Percentiles rank a stretch among this genome's conserved stretches.
These are phyloP conservation scores for Trachelipus rathkii DNA, from an alignment of 1,140 invertebrate species.

Conservation along the genomic window DNA sequence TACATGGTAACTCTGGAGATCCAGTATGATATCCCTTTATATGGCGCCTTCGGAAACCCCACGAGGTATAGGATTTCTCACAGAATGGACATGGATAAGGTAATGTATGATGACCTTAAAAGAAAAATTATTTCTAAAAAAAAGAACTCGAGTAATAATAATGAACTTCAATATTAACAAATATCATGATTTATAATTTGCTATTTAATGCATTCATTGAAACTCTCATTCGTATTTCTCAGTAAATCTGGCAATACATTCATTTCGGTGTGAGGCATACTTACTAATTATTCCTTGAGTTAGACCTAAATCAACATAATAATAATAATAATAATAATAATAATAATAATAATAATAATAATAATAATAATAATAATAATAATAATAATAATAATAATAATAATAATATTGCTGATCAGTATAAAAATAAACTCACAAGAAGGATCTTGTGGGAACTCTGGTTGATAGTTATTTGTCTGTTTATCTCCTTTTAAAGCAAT, in stretches of 20 bases:
- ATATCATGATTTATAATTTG: too few species aligned
- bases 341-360: too few species aligned
- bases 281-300: too few species aligned
- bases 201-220: too few species aligned
- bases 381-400: background rate
- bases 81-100: conserved; percentile 64
- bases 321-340: too few species aligned
- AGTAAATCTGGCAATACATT: too few species aligned
- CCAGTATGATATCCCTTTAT: conserved; percentile 60
- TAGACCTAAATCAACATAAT: too few species aligned
- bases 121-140: background rate
- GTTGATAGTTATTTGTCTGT: background rate
- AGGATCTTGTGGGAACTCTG: background rate
- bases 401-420: background rate
- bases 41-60: conserved; percentile 61
- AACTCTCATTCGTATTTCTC: too few species aligned
- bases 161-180: too few species aligned
- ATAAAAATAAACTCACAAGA: background rate
- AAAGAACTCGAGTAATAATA: too few species aligned
- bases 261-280: too few species aligned
- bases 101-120: conserved; percentile 16
- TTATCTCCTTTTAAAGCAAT: background rate
- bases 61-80: conserved; percentile 61
- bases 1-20: conserved; percentile 12
- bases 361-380: too few species aligned